phyloP scores from a whole-genome alignment of 2,888 invertebrate species.

The Luperina nickerlii region DNA sequence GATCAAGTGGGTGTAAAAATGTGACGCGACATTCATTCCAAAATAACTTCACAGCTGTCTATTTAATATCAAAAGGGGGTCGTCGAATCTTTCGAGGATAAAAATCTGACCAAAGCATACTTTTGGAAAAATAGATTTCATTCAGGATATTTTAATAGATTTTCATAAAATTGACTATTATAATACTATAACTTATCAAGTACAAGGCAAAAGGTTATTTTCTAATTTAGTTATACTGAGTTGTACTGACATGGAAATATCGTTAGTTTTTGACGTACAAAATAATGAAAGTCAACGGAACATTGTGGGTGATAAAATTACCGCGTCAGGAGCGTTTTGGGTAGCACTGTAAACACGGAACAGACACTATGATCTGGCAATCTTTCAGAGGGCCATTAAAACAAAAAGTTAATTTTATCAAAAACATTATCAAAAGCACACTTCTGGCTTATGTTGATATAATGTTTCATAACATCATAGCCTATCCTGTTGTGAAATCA shows the following conservation, averaged over 20 bases:
- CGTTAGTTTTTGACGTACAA: slow-evolving; percentile 7
- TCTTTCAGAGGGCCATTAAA: background rate
- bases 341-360: background rate
- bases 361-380: background rate
- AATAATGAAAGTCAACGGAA: background rate
- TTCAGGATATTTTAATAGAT: background rate
- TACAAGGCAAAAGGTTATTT: background rate
- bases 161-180: background rate
- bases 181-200: background rate
- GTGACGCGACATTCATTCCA: slow-evolving; percentile 80
- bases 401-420: slow-evolving; percentile 5
- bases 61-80: slow-evolving; percentile 74
- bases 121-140: background rate
- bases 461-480: slow-evolving; percentile 52
- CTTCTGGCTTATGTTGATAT: slow-evolving; percentile 31
- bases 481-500: slow-evolving; percentile 65
- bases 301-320: background rate
- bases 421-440: background rate
- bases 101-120: background rate
- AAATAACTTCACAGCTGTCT: slow-evolving; percentile 84
- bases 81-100: slow-evolving; percentile 33
- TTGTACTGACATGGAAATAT: background rate
- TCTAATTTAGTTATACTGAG: background rate
- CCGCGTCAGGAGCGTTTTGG: background rate
- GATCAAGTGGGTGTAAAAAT: slow-evolving; percentile 79